Percentiles rank a stretch among this genome's conserved stretches.
phyloP scores from a whole-genome alignment of 2,888 invertebrate species.

The Andrena camellia region DNA sequence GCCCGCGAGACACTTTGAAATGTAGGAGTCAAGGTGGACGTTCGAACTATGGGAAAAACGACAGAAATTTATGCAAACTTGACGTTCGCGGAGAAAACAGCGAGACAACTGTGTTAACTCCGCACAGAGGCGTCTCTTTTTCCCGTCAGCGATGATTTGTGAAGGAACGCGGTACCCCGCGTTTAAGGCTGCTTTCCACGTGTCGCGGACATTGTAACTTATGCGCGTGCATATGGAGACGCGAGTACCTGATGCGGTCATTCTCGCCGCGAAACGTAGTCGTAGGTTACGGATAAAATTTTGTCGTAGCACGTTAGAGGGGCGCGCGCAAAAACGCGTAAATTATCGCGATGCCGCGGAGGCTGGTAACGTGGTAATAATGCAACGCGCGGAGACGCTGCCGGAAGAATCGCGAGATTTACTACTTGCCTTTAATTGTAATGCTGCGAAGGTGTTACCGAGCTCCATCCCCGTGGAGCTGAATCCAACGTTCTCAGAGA shows the following conservation, averaged over 20 bases:
- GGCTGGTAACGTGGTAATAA: slow-evolving; percentile 33
- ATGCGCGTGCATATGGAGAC: slow-evolving; percentile 53
- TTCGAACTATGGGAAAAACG: background rate
- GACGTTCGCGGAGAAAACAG: slow-evolving; percentile 22
- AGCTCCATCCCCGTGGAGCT: slow-evolving; percentile 17
- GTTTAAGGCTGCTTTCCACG: slow-evolving; percentile 56
- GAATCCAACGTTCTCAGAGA: background rate
- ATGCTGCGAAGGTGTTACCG: slow-evolving; percentile 31
- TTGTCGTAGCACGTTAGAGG: slow-evolving; percentile 12
- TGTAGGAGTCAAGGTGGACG: background rate
- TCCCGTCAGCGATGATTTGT: slow-evolving; percentile 59
- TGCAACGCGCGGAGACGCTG: slow-evolving; percentile 28
- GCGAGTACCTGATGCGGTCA: slow-evolving; percentile 55
- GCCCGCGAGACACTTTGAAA: background rate
- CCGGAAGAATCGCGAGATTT: slow-evolving; percentile 54
- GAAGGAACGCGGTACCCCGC: slow-evolving; percentile 34
- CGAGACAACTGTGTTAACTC: slow-evolving; percentile 51
- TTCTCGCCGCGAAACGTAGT: slow-evolving; percentile 31
- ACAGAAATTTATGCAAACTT: slow-evolving; percentile 25
- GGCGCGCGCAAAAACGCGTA: slow-evolving; percentile 36
- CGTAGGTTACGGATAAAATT: slow-evolving; percentile 39
- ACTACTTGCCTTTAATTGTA: slow-evolving; percentile 44
- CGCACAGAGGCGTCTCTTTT: slow-evolving; percentile 39
- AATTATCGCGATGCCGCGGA: slow-evolving; percentile 52
- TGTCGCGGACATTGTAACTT: slow-evolving; percentile 60